These are phyloP conservation scores for Halcyon leucocephala DNA, from an alignment of 2,797 vertebrate genomes.

Conservation along the genomic window DNA sequence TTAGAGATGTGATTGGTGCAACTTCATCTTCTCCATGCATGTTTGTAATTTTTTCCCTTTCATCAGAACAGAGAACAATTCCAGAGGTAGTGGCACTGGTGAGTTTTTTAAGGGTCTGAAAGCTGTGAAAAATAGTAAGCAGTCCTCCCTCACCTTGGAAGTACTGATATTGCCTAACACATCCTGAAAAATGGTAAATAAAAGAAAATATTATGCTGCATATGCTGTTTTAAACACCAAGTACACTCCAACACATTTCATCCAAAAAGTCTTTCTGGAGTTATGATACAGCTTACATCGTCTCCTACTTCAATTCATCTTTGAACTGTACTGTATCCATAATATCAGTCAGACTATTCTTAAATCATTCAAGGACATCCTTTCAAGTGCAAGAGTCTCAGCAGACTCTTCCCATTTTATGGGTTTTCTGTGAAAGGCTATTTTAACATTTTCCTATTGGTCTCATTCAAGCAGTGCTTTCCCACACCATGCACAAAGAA, in stretches of 20 bases:
- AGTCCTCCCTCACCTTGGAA: neutral
- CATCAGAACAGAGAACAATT: neutral
- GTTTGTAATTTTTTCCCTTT: neutral
- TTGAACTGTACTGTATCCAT: neutral
- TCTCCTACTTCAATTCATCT: neutral
- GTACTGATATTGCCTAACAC: neutral
- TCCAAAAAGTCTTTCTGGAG: neutral
- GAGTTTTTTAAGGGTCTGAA: neutral
- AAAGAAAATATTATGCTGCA: neutral
- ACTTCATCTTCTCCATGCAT: neutral
- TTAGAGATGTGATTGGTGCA: neutral
- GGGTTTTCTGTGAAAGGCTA: neutral
- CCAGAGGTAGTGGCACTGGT: neutral
- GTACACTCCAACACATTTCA: neutral
- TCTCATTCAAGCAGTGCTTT: slow-evolving; percentile 10
- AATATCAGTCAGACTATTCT: slow-evolving; percentile 3
- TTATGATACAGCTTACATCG: neutral
- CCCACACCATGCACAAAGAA: neutral
- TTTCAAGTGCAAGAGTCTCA: slow-evolving; percentile 31
- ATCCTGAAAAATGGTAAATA: neutral
- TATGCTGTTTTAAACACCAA: neutral
- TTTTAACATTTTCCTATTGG: slow-evolving; percentile 34
- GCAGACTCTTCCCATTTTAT: neutral
- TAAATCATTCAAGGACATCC: slow-evolving; percentile 46
- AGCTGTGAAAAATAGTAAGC: neutral